phyloP scores from a whole-genome alignment of 2,797 vertebrate genomes.

The Megaceryle alcyon region DNA sequence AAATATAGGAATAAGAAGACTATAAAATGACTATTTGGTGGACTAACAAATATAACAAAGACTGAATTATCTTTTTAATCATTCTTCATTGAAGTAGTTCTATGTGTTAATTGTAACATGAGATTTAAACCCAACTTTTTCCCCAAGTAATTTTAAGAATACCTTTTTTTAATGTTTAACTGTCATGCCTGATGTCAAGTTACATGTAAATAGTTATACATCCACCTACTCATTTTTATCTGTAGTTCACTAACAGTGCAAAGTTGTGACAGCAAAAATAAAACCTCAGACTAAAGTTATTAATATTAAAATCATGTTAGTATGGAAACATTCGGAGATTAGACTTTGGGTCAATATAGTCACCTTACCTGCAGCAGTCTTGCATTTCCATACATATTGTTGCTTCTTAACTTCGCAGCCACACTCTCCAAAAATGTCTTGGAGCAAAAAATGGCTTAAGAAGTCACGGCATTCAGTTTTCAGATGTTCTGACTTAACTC shows the following conservation, averaged over 20 bases:
- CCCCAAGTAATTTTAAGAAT: not conserved
- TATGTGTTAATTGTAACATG: not conserved
- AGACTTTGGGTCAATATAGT: not conserved
- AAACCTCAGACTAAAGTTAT: not conserved
- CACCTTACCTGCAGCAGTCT: not conserved
- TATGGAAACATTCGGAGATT: not conserved
- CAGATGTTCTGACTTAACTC: not conserved
- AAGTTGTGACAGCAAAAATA: not conserved
- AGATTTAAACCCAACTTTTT: not conserved
- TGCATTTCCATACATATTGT: not conserved
- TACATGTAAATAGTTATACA: not conserved
- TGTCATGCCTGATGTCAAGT: not conserved
- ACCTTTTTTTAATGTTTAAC: not conserved
- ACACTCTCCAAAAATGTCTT: not conserved
- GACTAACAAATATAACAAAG: not conserved
- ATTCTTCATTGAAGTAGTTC: not conserved
- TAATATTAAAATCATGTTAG: not conserved
- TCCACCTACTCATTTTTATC: not conserved
- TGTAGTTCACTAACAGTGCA: not conserved
- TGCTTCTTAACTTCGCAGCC: not conserved
- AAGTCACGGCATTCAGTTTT: accelerated
- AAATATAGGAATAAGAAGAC: not conserved
- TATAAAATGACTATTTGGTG: not conserved
- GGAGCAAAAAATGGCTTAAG: not conserved
- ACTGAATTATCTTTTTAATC: not conserved